Conservation (phyloP, 2,113 vertebrate genomes). For the Ctenomys sociabilis region DNA sequence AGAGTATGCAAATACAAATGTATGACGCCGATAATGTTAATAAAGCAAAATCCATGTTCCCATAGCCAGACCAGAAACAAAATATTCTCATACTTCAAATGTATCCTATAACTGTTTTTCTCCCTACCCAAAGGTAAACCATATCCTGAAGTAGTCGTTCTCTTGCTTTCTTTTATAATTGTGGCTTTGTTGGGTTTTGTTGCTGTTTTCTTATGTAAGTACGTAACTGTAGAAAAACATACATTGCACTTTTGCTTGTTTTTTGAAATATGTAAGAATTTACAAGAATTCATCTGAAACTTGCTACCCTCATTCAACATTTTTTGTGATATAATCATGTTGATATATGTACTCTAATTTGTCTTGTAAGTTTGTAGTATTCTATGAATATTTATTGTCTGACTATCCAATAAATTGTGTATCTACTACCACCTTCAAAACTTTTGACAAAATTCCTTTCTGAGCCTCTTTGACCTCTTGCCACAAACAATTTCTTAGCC, state of each 20-base stretch:
- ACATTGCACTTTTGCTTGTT: neutral
- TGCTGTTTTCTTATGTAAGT: neutral
- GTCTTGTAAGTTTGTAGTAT: neutral
- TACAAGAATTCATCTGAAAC: neutral
- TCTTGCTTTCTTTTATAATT: neutral
- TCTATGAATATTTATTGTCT: neutral
- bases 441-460: neutral
- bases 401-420: neutral
- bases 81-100: neutral
- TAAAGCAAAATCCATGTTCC: neutral
- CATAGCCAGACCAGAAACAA: neutral
- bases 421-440: neutral
- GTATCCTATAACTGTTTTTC: neutral
- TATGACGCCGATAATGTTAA: neutral
- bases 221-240: neutral
- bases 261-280: slow-evolving; percentile 48
- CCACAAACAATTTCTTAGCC: neutral
- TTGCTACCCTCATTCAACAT: neutral
- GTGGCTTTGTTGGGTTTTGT: neutral
- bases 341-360: neutral
- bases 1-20: neutral
- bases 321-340: neutral
- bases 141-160: neutral
- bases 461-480: neutral
- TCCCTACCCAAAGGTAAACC: neutral